phyloP scores from a whole-genome alignment of 2,797 vertebrate species.

The Crocodylus rhombifer region DNA sequence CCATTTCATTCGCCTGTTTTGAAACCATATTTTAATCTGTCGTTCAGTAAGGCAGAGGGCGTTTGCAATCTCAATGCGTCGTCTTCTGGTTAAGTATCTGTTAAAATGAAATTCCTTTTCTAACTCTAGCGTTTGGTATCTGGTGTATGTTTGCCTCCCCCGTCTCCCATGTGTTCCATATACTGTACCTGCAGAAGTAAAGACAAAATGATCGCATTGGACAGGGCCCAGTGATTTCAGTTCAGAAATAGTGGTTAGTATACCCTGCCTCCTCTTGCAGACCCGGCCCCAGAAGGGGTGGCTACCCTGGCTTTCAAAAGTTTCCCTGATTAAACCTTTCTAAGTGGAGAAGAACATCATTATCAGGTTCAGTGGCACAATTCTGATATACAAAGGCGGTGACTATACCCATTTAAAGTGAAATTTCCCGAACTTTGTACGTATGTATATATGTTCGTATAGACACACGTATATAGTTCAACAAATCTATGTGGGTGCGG shows the following conservation, averaged over 20 bases:
- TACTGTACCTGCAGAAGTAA: constrained; percentile 83
- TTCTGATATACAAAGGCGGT: background rate
- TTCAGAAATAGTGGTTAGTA: constrained; percentile 44
- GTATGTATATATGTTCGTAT: background rate
- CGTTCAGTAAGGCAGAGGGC: constrained; percentile 87
- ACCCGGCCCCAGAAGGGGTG: background rate
- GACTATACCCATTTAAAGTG: background rate
- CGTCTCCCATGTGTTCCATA: constrained; percentile 86
- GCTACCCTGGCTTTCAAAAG: constrained; percentile 8
- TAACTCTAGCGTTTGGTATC: constrained; percentile 88
- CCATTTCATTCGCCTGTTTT: constrained; percentile 90
- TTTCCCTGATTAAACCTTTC: background rate
- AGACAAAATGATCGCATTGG: constrained; percentile 70
- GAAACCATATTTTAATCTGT: constrained; percentile 91
- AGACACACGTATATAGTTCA: background rate
- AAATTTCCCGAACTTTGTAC: background rate
- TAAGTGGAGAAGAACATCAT: background rate
- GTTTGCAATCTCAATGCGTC: constrained; percentile 88
- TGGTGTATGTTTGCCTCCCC: constrained; percentile 87
- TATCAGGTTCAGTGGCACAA: background rate
- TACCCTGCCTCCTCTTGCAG: constrained; percentile 39
- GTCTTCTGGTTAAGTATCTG: constrained; percentile 87
- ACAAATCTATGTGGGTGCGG: too few relatives aligned
- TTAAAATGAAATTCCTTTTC: constrained; percentile 89
- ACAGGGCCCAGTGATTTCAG: constrained; percentile 68